Evolutionary conservation across 2,797 vertebrate species (phyloP).

Genomic region (Rachycentron canadum): DNA sequence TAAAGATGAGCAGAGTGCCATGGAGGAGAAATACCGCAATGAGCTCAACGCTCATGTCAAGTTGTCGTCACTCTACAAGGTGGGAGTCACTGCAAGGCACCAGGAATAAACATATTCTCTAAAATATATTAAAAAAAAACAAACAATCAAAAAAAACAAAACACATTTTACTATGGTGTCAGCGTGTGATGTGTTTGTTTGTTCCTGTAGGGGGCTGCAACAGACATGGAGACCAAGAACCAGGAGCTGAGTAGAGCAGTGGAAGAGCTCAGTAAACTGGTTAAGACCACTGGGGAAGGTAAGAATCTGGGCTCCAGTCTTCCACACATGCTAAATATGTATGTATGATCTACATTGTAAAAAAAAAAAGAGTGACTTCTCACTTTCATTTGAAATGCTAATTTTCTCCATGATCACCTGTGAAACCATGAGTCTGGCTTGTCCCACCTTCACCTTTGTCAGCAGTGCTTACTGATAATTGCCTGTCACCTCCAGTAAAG

Average conservation of each 20-base stretch:
- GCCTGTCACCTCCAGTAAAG: not conserved
- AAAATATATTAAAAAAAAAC: not conserved
- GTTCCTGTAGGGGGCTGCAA: slow-evolving; percentile 87
- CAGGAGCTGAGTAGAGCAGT: slow-evolving; percentile 92
- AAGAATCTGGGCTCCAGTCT: slow-evolving; percentile 13
- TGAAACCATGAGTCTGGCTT: too few relatives aligned
- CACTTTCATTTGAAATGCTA: not conserved
- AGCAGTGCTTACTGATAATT: not conserved
- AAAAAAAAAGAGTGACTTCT: not conserved
- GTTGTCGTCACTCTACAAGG: slow-evolving; percentile 96
- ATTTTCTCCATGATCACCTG: not conserved
- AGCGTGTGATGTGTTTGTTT: not conserved
- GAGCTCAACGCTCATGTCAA: slow-evolving; percentile 95
- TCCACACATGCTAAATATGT: not conserved
- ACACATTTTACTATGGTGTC: not conserved
- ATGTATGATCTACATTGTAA: too few relatives aligned
- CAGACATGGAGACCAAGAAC: slow-evolving; percentile 91
- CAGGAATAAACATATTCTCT: not conserved
- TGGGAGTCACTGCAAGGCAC: slow-evolving; percentile 61
- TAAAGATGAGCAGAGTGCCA: slow-evolving; percentile 91
- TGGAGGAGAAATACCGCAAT: slow-evolving; percentile 96
- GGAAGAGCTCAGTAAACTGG: slow-evolving; percentile 92
- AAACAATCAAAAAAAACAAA: fast-evolving
- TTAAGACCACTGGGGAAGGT: slow-evolving; percentile 93
- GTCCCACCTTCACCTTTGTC: not conserved